These are phyloP conservation scores for Cephonodes hylas DNA, from an alignment of 2,888 invertebrate genomes.

Conservation along the genomic window DNA sequence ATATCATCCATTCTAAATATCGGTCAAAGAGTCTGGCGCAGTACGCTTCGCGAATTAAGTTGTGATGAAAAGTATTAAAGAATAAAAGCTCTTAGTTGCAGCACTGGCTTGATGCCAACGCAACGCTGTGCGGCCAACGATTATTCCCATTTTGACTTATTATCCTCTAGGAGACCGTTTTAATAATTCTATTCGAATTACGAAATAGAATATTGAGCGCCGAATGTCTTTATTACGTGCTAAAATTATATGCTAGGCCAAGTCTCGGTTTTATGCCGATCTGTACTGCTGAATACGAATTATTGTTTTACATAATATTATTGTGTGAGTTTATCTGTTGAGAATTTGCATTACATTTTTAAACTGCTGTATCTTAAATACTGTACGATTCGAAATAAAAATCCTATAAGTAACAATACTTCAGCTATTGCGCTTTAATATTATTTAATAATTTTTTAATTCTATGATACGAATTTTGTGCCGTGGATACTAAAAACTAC, in stretches of 20 bases:
- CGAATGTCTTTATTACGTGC: constrained; percentile 9
- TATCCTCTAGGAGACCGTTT: constrained; percentile 32
- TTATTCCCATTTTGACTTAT: constrained; percentile 52
- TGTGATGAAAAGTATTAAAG: constrained; percentile 46
- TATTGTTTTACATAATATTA: background rate
- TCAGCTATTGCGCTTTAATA: no score
- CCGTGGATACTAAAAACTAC: no score
- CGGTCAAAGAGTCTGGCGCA: constrained; percentile 9
- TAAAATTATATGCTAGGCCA: constrained; percentile 13
- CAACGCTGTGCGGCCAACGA: constrained; percentile 36
- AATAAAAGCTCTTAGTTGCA: constrained; percentile 49
- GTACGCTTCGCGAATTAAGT: constrained; percentile 7
- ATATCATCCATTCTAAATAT: background rate
- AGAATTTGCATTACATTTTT: no score
- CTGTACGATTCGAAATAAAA: no score
- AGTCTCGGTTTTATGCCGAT: background rate
- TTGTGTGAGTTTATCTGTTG: no score
- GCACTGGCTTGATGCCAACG: constrained; percentile 52
- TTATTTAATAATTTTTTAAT: no score
- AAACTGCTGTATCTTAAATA: no score
- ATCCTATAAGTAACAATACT: no score
- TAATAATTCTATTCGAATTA: constrained; percentile 33
- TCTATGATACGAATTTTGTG: no score
- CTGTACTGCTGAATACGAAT: background rate
- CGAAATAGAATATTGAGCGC: constrained; percentile 16